phyloP scores from a whole-genome alignment of 2,888 invertebrate genomes.

The Spisula subtruncata region DNA sequence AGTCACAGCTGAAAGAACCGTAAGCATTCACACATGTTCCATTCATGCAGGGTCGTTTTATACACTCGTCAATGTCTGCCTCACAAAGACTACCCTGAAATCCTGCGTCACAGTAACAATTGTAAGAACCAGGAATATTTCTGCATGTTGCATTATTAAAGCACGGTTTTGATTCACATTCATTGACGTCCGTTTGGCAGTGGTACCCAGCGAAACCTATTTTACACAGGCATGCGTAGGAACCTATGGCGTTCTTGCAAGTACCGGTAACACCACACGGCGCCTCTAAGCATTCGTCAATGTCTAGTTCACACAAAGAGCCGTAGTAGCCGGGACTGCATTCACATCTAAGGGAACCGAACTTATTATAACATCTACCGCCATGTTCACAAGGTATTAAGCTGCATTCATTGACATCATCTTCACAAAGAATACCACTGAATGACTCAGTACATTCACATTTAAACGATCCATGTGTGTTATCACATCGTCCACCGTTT shows the following conservation, averaged over 20 bases:
- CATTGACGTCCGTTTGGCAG: conserved; percentile 50
- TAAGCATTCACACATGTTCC: conserved; percentile 43
- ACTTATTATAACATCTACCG: conserved; percentile 20
- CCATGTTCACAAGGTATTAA: conserved; percentile 30
- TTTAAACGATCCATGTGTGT: conserved; percentile 39
- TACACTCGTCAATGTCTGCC: conserved; percentile 51
- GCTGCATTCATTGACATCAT: conserved; percentile 41
- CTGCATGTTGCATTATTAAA: conserved; percentile 57
- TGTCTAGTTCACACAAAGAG: conserved; percentile 44
- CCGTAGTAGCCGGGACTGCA: conserved; percentile 40
- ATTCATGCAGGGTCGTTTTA: conserved; percentile 28
- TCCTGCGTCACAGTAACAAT: conserved; percentile 47
- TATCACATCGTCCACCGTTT: conserved; percentile 22
- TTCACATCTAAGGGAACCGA: conserved; percentile 42
- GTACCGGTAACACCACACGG: conserved; percentile 39
- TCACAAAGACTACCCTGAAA: conserved; percentile 46
- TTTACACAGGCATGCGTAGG: conserved; percentile 43
- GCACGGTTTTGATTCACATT: conserved; percentile 48
- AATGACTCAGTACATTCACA: conserved; percentile 33
- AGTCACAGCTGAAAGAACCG: conserved; percentile 50
- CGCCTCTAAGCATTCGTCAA: conserved; percentile 46
- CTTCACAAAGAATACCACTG: conserved; percentile 31
- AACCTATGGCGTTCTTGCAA: conserved; percentile 49
- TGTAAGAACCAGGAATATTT: conserved; percentile 43
- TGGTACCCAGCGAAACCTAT: conserved; percentile 31